These are phyloP conservation scores for Sebastes baramenuke DNA, from an alignment of 2,797 vertebrate genomes.

Conservation along the genomic window DNA sequence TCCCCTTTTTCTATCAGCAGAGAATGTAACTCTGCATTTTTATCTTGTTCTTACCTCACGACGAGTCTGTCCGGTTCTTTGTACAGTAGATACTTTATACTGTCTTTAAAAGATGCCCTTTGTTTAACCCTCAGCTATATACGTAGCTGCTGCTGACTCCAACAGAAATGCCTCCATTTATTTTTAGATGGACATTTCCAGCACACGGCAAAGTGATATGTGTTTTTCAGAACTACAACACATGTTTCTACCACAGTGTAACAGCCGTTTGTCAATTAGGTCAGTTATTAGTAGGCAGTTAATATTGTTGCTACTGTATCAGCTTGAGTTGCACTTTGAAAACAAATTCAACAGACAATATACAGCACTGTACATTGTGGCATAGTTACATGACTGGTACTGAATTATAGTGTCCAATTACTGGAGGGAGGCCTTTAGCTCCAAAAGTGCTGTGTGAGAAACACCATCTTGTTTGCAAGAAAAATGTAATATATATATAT, in stretches of 20 bases:
- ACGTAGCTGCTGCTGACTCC: slow-evolving; percentile 34
- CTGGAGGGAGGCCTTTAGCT: neutral
- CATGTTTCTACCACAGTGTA: neutral
- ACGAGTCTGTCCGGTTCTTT: neutral
- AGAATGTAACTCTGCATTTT: neutral
- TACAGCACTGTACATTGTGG: neutral
- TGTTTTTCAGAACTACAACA: neutral
- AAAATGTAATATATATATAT: no score
- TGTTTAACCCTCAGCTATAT: slow-evolving; percentile 23
- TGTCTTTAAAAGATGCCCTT: neutral
- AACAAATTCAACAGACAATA: neutral
- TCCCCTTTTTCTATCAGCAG: neutral
- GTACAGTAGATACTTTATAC: slow-evolving; percentile 1
- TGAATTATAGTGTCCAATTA: neutral
- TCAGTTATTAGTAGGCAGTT: neutral
- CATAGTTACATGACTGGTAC: neutral
- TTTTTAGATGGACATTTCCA: slow-evolving; percentile 52
- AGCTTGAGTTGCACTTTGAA: neutral
- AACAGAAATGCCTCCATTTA: slow-evolving; percentile 27
- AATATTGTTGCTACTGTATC: neutral
- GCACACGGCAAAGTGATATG: neutral
- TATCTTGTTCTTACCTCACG: slow-evolving; percentile 7
- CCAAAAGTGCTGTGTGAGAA: neutral
- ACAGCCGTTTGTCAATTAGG: neutral
- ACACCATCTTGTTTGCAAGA: neutral